Percentiles rank a stretch among this genome's conserved stretches.
These are phyloP conservation scores for Heliconius charithonia DNA, from an alignment of 2,888 invertebrate species.

Conservation along the genomic window DNA sequence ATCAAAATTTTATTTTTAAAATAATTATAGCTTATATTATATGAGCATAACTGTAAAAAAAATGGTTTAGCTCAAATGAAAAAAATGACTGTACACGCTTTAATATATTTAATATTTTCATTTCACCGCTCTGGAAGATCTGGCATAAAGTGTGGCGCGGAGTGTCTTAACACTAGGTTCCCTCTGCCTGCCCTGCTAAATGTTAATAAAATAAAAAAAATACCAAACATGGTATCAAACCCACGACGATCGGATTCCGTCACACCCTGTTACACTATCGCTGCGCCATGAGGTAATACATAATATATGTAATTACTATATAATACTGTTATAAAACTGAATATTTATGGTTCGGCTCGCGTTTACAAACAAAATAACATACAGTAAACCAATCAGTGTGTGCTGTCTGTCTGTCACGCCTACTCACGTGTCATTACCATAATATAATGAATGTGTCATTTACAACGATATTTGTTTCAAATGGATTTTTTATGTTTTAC, in stretches of 20 bases:
- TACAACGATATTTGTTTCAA: neutral
- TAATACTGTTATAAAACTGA: neutral
- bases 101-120: no score
- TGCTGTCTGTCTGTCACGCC: slow-evolving; percentile 1
- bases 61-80: no score
- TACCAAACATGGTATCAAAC: no score
- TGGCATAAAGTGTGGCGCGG: no score
- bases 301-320: neutral
- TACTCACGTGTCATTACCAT: neutral
- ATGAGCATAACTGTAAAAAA: no score
- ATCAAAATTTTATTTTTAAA: no score
- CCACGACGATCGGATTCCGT: neutral
- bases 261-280: neutral
- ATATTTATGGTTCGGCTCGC: neutral
- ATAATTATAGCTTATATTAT: no score
- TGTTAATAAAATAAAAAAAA: no score
- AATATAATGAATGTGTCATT: neutral
- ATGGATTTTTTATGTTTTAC: slow-evolving; percentile 2
- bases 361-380: neutral
- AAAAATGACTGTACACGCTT: no score
- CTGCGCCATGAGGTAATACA: neutral
- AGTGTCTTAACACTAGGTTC: no score
- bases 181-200: no score
- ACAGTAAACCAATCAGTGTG: neutral
- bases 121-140: no score